Evolutionary conservation across 2,113 vertebrate genomes (phyloP).

Genomic region (Mormoops blainvillei): DNA sequence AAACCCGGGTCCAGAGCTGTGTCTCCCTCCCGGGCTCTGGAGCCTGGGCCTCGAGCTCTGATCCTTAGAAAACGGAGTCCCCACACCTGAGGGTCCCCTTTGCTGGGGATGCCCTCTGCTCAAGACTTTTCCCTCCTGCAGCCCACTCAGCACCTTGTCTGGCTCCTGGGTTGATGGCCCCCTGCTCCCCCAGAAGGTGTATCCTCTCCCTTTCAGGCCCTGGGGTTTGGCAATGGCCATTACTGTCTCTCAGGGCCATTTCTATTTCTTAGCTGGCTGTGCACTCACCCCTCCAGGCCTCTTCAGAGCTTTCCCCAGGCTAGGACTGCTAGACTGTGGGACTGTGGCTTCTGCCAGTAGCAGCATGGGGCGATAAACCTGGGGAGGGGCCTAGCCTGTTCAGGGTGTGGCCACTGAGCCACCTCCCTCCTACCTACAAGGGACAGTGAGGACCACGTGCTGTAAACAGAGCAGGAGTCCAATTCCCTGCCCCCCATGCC

Average conservation of each 20-base stretch:
- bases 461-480: constrained; percentile 23
- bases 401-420: constrained; percentile 47
- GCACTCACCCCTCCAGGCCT: constrained; percentile 62
- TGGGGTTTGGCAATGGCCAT: not conserved
- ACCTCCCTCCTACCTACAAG: constrained; percentile 38
- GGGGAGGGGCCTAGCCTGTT: constrained; percentile 35
- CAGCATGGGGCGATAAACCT: constrained; percentile 30
- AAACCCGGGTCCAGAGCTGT: not conserved
- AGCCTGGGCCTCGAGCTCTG: not conserved
- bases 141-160: not conserved
- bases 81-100: not conserved
- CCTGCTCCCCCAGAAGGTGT: not conserved
- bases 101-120: not conserved
- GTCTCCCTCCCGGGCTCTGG: not conserved
- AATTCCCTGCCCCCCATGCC: not conserved
- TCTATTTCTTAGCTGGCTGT: not conserved
- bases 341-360: constrained; percentile 35
- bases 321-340: not conserved
- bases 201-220: not conserved
- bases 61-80: not conserved
- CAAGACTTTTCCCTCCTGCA: not conserved
- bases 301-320: not conserved
- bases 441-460: not conserved
- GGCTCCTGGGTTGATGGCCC: not conserved
- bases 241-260: not conserved